Evolutionary conservation across 2,888 invertebrate species (phyloP).

Genomic region (Branchipolynoe longqiensis): DNA sequence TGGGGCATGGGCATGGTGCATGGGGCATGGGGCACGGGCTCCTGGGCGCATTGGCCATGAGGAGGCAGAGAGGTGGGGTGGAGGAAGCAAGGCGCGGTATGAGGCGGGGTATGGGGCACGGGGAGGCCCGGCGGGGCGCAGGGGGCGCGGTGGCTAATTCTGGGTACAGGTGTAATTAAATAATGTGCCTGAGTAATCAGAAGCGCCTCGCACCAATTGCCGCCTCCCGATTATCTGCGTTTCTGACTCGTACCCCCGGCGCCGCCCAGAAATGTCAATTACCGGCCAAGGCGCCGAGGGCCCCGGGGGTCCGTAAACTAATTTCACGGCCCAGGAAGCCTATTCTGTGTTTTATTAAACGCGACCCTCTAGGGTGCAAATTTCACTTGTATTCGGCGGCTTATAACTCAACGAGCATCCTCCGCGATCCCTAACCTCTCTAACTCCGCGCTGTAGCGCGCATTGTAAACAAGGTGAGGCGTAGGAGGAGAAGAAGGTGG

Average conservation of each 20-base stretch:
- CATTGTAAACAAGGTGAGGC: too few relatives aligned
- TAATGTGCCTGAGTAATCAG: constrained; percentile 40
- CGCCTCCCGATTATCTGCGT: constrained; percentile 27
- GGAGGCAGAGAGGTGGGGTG: too few relatives aligned
- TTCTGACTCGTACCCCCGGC: constrained; percentile 8
- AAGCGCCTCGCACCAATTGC: constrained; percentile 22
- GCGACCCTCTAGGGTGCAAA: constrained; percentile 16
- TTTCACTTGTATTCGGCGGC: constrained; percentile 31
- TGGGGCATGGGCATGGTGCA: too few relatives aligned
- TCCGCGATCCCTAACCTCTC: neutral
- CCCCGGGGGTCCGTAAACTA: constrained; percentile 24
- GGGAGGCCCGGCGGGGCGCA: too few relatives aligned
- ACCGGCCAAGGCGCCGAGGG: neutral
- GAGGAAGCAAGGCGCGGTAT: neutral
- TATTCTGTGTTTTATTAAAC: constrained; percentile 47
- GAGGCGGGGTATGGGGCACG: too few relatives aligned
- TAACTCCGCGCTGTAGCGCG: neutral
- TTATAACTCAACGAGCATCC: constrained; percentile 14
- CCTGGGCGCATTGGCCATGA: too few relatives aligned
- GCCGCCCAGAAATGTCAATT: constrained; percentile 24
- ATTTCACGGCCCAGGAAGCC: constrained; percentile 42
- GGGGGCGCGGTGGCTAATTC: neutral
- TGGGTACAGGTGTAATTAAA: constrained; percentile 39
- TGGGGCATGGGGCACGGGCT: too few relatives aligned
- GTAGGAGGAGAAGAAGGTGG: too few relatives aligned